Evolutionary conservation across 2,888 invertebrate species (phyloP), one percentile per base, ranked within the genome.

Genomic region (Fragum whitleyi): DNA sequence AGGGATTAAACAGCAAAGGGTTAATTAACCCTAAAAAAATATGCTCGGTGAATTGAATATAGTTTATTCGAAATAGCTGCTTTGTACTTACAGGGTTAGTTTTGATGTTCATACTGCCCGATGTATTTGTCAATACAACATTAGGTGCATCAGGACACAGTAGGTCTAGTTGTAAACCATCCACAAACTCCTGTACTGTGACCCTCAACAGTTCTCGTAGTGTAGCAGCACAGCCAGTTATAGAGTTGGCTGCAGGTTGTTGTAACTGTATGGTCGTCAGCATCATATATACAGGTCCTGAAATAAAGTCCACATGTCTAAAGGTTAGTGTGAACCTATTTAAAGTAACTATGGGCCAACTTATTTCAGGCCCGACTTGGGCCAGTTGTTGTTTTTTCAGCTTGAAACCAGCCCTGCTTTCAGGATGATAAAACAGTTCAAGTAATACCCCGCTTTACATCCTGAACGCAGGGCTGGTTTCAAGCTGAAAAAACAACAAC

Each of bases 201-300:
- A 42, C 29, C 36, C 55, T 68, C 19, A 84, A 16, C 2, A 29
- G 51, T 39, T 73, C 68, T 23, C 76, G 65, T 2, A 81, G 53
- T 32, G 47, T 62, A 39, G 59, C 29, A 21, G 71, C 57, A 36
- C 84, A 84, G n/a, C 51, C 36, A 11, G 65, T 11, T 53, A 55
- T 74, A 74, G 42, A 19, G 59, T 21, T n/a, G 62, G 47, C 47
- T 14, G 47, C 47, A 26, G 14, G 26, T 21, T 29, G 57, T 67
- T n/a, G 16, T 71, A 65, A 42, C 16, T 23, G 21, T 2, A 42
- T 23, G 2, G 62, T 39, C 3, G 80, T 75, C 16, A 71, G 72
- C 32, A 84, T 42, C 74, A 81, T 70, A 47, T 73, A 29, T n/a
- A 78, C 83, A 42, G 83, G 83, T 32, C 80, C 83, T 84, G 55